Percentiles rank a stretch among this genome's conserved stretches.
Evolutionary conservation across 2,888 invertebrate genomes (phyloP).

Genomic region (Shargacucullia verbasci): DNA sequence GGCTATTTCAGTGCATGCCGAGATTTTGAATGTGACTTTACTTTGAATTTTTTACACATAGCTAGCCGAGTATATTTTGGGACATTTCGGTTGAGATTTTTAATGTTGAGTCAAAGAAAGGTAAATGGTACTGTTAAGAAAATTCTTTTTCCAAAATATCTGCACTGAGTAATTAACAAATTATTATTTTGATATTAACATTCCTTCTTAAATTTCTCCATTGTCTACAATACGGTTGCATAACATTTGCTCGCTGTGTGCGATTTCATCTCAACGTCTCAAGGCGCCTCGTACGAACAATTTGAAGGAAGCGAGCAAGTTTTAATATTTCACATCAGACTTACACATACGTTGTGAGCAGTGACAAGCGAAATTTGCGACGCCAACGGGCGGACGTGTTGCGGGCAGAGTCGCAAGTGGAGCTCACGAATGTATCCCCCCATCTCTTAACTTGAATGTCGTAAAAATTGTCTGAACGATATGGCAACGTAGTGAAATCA

Average conservation of each 20-base stretch:
- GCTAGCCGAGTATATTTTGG: constrained; percentile 7
- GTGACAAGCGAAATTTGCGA: constrained; percentile 12
- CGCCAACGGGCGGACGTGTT: constrained; percentile 10
- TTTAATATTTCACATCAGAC: constrained; percentile 54
- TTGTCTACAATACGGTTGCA: constrained; percentile 10
- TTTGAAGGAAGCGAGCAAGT: constrained; percentile 30
- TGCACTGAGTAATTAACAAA: too few relatives aligned
- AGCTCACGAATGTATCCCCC: constrained; percentile 34
- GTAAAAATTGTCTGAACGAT: constrained; percentile 24
- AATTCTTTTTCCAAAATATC: too few relatives aligned
- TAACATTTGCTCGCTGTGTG: constrained; percentile 3
- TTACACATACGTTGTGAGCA: constrained; percentile 14
- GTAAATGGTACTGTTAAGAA: neutral
- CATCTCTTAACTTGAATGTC: constrained; percentile 32
- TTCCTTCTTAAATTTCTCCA: constrained; percentile 2
- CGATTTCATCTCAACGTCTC: constrained; percentile 29
- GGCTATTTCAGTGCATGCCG: constrained; percentile 49
- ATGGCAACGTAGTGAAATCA: neutral
- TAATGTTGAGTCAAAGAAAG: constrained; percentile 1
- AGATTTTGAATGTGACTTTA: constrained; percentile 52
- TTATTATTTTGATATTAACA: constrained; percentile 3
- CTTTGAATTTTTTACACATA: constrained; percentile 39
- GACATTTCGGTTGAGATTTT: constrained; percentile 12
- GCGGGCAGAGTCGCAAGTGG: constrained; percentile 15
- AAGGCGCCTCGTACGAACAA: constrained; percentile 22